Evolutionary conservation across 2,888 invertebrate genomes (phyloP).

Genomic region (Cantharis lateralis): DNA sequence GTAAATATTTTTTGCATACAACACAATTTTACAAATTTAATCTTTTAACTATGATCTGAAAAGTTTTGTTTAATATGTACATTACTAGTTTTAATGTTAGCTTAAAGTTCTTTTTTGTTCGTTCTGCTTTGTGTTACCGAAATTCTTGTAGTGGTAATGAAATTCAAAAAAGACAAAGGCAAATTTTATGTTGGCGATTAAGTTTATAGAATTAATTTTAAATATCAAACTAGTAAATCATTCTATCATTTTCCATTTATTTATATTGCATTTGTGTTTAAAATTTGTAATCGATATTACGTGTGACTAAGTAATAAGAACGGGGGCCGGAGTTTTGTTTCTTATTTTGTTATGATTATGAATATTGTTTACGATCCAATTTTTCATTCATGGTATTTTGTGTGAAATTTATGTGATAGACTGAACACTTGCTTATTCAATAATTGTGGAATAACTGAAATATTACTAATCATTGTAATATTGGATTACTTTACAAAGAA

Average conservation of each 20-base stretch:
- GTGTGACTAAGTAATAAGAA: neutral
- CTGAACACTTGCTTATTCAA: neutral
- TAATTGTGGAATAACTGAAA: conserved; percentile 17
- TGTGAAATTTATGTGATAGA: neutral
- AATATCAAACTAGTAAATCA: neutral
- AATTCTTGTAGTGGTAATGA: neutral
- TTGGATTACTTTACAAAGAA: neutral
- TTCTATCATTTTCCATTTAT: neutral
- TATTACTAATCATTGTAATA: conserved; percentile 4
- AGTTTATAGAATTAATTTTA: neutral
- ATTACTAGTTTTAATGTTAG: neutral
- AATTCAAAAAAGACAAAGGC: neutral
- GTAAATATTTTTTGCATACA: neutral
- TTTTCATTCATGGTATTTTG: neutral
- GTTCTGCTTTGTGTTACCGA: neutral
- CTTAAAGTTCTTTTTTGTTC: neutral
- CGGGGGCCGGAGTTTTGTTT: neutral
- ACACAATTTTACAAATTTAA: neutral
- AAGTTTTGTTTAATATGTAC: neutral
- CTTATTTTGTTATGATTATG: neutral
- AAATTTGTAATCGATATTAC: neutral
- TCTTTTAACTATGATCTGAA: neutral
- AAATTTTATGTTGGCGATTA: neutral
- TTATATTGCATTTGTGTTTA: neutral
- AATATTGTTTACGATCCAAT: neutral